Evolutionary conservation across 2,797 vertebrate species (phyloP).

Genomic region (Apogon hyalosoma): DNA sequence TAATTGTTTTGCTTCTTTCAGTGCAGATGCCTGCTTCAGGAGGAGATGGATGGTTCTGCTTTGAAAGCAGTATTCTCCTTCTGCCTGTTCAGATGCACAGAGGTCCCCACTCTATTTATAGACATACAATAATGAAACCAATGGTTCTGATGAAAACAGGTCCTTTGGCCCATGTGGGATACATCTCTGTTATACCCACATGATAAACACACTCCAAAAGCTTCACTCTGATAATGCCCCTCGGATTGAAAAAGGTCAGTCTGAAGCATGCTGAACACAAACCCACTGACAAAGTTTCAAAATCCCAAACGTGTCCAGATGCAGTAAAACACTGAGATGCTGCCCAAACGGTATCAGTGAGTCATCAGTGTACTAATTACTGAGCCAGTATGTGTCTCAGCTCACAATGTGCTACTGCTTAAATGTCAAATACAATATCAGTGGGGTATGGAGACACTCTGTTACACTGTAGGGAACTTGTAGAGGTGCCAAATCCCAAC

Average conservation of each 20-base stretch:
- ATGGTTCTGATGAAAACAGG: slow-evolving; percentile 4
- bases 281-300: slow-evolving; percentile 12
- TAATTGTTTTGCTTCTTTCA: slow-evolving; percentile 44
- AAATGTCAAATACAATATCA: slow-evolving; percentile 59
- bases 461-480: slow-evolving; percentile 32
- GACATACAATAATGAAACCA: slow-evolving; percentile 32
- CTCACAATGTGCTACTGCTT: slow-evolving; percentile 31
- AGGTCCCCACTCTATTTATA: slow-evolving; percentile 43
- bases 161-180: background rate
- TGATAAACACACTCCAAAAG: background rate
- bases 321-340: slow-evolving; percentile 13
- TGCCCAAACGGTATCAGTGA: slow-evolving; percentile 45
- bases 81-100: slow-evolving; percentile 25
- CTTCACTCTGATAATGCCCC: too few relatives aligned
- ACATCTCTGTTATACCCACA: slow-evolving; percentile 8
- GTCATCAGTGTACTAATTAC: slow-evolving; percentile 59
- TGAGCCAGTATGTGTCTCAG: slow-evolving; percentile 37
- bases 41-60: slow-evolving; percentile 38
- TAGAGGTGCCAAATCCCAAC: slow-evolving; percentile 47
- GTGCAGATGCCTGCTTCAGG: slow-evolving; percentile 45
- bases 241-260: slow-evolving; percentile 3
- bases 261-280: background rate
- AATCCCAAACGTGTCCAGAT: slow-evolving; percentile 16
- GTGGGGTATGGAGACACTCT: slow-evolving; percentile 31
- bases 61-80: slow-evolving; percentile 28